phyloP scores from a whole-genome alignment of 2,888 invertebrate genomes.

The Iselma pallidipennis region DNA sequence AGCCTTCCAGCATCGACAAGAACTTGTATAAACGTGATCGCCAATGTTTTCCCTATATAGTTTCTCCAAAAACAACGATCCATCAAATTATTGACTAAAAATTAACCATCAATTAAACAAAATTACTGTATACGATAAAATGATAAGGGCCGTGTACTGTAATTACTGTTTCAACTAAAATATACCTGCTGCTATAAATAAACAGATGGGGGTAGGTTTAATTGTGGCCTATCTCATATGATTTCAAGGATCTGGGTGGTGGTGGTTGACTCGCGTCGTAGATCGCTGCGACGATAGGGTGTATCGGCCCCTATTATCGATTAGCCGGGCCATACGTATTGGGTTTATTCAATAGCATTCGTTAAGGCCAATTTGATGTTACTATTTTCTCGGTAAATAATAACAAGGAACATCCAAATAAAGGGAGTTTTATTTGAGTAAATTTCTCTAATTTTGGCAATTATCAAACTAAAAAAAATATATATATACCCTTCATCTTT shows the following conservation, averaged over 20 bases:
- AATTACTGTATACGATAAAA: constrained; percentile 4
- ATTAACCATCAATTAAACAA: constrained; percentile 4
- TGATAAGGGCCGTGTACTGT: constrained; percentile 6
- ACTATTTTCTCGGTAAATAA: constrained; percentile 51
- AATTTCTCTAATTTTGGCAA: not conserved
- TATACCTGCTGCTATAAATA: constrained; percentile 4
- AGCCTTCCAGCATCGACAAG: constrained; percentile 33
- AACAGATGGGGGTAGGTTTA: constrained; percentile 5
- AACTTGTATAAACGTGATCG: constrained; percentile 39
- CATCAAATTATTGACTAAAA: constrained; percentile 1
- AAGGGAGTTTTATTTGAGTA: constrained; percentile 5
- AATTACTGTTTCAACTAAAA: not conserved
- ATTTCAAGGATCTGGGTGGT: constrained; percentile 19
- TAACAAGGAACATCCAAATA: constrained; percentile 36
- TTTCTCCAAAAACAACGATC: not conserved
- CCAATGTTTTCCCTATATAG: not conserved
- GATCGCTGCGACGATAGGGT: constrained; percentile 16
- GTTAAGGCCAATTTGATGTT: constrained; percentile 55
- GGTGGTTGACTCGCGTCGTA: not conserved
- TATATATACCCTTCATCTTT: not conserved
- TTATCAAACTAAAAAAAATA: not conserved
- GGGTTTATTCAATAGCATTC: constrained; percentile 54
- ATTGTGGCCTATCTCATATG: constrained; percentile 1
- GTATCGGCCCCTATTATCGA: constrained; percentile 47
- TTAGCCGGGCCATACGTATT: constrained; percentile 49